Conservation (phyloP, 2,888 invertebrate genomes). For the Dioctria rufipes region DNA sequence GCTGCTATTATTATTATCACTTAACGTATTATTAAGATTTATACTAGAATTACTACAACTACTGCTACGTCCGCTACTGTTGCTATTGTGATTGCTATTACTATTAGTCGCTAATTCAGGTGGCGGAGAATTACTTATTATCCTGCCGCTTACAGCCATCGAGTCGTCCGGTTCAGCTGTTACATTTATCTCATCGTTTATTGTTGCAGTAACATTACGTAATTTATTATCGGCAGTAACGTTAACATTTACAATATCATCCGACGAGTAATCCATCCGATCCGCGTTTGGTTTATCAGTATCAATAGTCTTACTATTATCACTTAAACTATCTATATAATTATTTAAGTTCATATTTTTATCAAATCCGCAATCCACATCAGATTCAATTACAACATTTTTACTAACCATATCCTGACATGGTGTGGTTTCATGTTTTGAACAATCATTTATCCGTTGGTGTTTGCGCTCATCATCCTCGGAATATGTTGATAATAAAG, state of each 20-base stretch:
- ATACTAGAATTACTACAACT: slow-evolving; percentile 37
- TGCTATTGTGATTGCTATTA: slow-evolving; percentile 31
- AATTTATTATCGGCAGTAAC: no score
- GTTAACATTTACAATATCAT: slow-evolving; percentile 29
- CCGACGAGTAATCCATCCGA: neutral
- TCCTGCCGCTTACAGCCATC: neutral
- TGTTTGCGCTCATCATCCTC: slow-evolving; percentile 27
- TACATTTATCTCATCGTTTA: no score
- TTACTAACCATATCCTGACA: neutral
- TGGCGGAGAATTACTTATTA: neutral
- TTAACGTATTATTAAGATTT: slow-evolving; percentile 22
- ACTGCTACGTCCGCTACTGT: slow-evolving; percentile 22
- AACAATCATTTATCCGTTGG: neutral
- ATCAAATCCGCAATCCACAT: slow-evolving; percentile 8
- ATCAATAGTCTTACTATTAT: slow-evolving; percentile 3
- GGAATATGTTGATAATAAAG: slow-evolving; percentile 64
- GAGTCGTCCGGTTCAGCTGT: neutral
- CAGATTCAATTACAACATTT: slow-evolving; percentile 44
- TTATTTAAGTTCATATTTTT: slow-evolving; percentile 26
- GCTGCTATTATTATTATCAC: slow-evolving; percentile 31
- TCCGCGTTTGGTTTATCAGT: neutral
- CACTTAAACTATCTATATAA: slow-evolving; percentile 8
- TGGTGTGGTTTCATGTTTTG: neutral
- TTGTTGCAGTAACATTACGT: no score
- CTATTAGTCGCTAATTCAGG: neutral